A percentile compares a stretch with the other conserved stretches of the same genome.
phyloP scores from a whole-genome alignment of 2,113 vertebrate species.

The Plestiodon gilberti region DNA sequence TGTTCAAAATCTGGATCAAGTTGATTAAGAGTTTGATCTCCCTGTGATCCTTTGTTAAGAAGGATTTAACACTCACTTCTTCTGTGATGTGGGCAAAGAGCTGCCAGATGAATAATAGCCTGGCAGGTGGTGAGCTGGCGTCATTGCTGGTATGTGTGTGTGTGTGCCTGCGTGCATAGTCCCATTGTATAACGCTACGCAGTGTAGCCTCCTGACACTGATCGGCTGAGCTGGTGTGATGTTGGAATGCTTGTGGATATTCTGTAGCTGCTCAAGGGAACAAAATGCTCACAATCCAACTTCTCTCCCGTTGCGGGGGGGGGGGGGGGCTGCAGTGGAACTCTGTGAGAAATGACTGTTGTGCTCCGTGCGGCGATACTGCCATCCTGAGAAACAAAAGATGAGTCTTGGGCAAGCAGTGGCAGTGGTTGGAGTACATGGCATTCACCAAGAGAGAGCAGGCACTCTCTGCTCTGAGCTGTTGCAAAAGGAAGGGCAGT shows the following conservation, averaged over 20 bases:
- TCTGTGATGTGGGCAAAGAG: background rate
- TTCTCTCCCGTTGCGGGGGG: too few species aligned
- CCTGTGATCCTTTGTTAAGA: constrained; percentile 4
- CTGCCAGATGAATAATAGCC: background rate
- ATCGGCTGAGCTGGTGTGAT: background rate
- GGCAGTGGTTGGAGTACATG: too few species aligned
- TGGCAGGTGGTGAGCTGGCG: background rate
- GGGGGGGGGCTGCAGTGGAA: too few species aligned
- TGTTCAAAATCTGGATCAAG: constrained; percentile 12
- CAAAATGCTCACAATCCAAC: background rate
- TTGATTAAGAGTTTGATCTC: constrained; percentile 4
- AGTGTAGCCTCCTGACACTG: background rate
- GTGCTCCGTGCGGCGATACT: too few species aligned
- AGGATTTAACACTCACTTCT: background rate
- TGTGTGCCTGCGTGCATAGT: background rate
- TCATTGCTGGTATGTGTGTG: background rate
- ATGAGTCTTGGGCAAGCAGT: too few species aligned
- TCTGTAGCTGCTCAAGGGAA: background rate
- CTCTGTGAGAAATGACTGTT: too few species aligned
- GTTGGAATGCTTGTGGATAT: background rate
- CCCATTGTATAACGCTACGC: background rate
- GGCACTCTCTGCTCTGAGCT: too few species aligned
- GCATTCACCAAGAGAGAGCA: too few species aligned
- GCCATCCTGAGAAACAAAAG: too few species aligned
- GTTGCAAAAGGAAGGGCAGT: too few species aligned